Percentiles rank a stretch among this genome's conserved stretches.
phyloP scores from a whole-genome alignment of 2,888 invertebrate species.

The Habroteleia sp. region DNA sequence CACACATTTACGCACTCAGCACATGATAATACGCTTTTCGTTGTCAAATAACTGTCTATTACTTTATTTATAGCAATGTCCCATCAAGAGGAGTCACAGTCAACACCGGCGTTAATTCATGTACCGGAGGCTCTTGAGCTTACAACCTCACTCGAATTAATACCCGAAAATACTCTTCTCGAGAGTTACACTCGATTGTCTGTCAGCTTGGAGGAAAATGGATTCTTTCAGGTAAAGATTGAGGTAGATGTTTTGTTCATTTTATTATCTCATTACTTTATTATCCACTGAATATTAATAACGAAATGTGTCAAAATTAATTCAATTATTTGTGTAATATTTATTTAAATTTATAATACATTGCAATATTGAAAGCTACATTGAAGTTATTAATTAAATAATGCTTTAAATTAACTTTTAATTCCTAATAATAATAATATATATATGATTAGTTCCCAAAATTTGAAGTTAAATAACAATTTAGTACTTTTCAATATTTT shows the following conservation, averaged over 20 bases:
- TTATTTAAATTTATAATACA: too few relatives aligned
- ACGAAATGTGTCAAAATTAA: too few relatives aligned
- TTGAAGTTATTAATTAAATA: too few relatives aligned
- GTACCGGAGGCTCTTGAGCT: constrained; percentile 84
- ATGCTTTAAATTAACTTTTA: too few relatives aligned
- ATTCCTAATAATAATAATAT: too few relatives aligned
- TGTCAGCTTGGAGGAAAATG: constrained; percentile 92
- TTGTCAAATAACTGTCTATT: constrained; percentile 35
- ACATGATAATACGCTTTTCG: constrained; percentile 36
- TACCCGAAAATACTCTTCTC: constrained; percentile 91
- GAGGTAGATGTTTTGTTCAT: constrained; percentile 46
- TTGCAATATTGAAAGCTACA: too few relatives aligned
- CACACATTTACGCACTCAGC: constrained; percentile 44
- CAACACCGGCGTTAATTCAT: constrained; percentile 91
- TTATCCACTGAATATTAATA: too few relatives aligned
- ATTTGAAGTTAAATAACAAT: too few relatives aligned
- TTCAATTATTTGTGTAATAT: too few relatives aligned
- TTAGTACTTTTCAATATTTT: too few relatives aligned
- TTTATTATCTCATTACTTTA: too few relatives aligned
- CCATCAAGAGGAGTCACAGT: constrained; percentile 94
- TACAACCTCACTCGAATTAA: constrained; percentile 89
- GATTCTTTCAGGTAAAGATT: constrained; percentile 85
- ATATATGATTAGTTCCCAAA: too few relatives aligned
- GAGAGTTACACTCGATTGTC: constrained; percentile 93
- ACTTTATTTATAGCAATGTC: constrained; percentile 84